Evolutionary conservation across 2,113 vertebrate genomes (phyloP), one percentile per base, ranked within the genome.

Genomic region (Bambusicola thoracicus): DNA sequence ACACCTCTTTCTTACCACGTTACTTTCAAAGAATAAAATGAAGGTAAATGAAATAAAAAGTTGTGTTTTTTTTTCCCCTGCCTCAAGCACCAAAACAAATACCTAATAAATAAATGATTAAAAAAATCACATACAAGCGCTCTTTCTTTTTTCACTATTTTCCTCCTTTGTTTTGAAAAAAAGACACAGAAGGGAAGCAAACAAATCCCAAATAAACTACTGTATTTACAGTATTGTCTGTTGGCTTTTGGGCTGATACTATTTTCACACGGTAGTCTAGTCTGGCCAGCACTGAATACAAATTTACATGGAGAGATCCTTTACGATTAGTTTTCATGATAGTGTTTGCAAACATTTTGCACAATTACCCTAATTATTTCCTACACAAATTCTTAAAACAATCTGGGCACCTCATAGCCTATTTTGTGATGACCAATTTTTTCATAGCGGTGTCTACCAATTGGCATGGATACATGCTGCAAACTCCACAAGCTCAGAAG

Each of bases 1-100:
- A 72, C 29, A 30, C 27, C 90, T 95, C 36, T 92, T 88, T 46
- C 76, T 87, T 92, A 43, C n/a, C 25, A 41, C 17, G 34, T 61
- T 81, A 55, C 81, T 94, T 83, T 44, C 66, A 93, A 93, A 87
- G 38, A 90, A 93, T 4, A 87, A 63, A 40, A 63, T 40, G 25
- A 63, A 63, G 69, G 30, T 49, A 85, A 92, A 92, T 38, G 43
- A 87, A 93, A 94, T 61, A 91, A 85, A 89, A 55, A 27, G 10
- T 84, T 62, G n/a, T 11, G 21, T 22, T 4, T 84, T 62, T 11
- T 67, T 81, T 76, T 68, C 53, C 85, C 61, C 85, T 72, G n/a
- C 55, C 70, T 36, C 46, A 79, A 89, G 38, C 56, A 78, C 7
- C 38, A 87, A 55, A 89, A 94, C 44, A 87, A 76, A 46, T 8